A percentile compares a stretch with the other conserved stretches of the same genome.
Evolutionary conservation across 2,888 invertebrate species (phyloP).

Genomic region (Julus scandinavius): DNA sequence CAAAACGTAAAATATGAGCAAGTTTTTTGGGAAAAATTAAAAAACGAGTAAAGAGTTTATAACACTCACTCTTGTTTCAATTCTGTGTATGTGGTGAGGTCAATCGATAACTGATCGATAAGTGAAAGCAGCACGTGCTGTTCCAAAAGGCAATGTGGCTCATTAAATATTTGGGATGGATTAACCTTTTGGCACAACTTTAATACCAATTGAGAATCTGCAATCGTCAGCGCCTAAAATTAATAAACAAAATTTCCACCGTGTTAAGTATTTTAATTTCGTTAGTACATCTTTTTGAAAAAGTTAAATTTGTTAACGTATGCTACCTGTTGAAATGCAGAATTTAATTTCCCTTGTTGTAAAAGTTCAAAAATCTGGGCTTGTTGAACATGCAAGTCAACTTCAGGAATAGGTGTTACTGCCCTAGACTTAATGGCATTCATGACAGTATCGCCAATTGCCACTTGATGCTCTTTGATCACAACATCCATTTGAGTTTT

Average conservation of each 20-base stretch:
- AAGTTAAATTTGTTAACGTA: not conserved
- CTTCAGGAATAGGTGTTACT: conserved; percentile 77
- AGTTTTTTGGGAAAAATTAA: too few relatives aligned
- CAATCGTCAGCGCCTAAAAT: conserved; percentile 82
- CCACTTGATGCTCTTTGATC: conserved; percentile 72
- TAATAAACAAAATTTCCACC: conserved; percentile 54
- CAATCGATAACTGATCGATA: conserved; percentile 92
- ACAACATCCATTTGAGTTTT: conserved; percentile 64
- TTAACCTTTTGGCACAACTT: conserved; percentile 87
- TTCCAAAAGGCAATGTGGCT: conserved; percentile 77
- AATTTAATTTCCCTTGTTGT: conserved; percentile 79
- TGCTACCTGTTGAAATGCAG: conserved; percentile 80
- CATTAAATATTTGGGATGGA: conserved; percentile 78
- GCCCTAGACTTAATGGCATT: conserved; percentile 76
- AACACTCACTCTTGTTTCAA: conserved; percentile 78
- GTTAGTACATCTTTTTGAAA: conserved; percentile 46
- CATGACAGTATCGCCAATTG: conserved; percentile 72
- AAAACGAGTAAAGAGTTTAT: not conserved
- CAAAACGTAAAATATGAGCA: conserved; percentile 40
- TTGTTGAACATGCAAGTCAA: conserved; percentile 72
- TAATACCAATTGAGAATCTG: conserved; percentile 87
- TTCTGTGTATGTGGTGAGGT: conserved; percentile 85
- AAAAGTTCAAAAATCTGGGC: conserved; percentile 78
- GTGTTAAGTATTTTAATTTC: conserved; percentile 15
- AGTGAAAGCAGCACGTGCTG: conserved; percentile 92